phyloP scores from a whole-genome alignment of 2,113 vertebrate genomes.

The Sterna hirundo region DNA sequence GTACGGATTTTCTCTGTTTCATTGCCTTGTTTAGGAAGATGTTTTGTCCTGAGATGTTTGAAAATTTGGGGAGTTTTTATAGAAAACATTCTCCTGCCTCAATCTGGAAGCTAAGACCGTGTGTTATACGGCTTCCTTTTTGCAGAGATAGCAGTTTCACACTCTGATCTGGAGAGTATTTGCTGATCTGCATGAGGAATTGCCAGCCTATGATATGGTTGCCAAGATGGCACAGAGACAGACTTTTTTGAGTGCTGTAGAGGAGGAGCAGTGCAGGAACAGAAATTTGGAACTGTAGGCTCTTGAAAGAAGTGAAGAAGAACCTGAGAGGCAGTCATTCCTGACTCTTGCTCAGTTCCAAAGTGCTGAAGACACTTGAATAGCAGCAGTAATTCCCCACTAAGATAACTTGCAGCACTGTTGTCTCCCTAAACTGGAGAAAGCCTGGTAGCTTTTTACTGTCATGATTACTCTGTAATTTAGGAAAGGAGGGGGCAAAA shows the following conservation, averaged over 20 bases:
- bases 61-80: background rate
- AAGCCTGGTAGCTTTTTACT: background rate
- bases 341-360: background rate
- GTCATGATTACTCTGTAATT: background rate
- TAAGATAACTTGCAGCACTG: background rate
- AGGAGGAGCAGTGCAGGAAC: background rate
- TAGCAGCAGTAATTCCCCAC: background rate
- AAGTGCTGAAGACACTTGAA: background rate
- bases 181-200: background rate
- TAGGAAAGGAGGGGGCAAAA: background rate
- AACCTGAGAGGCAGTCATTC: background rate
- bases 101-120: background rate
- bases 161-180: background rate
- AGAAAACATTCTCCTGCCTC: background rate
- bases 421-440: background rate
- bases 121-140: background rate
- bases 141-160: background rate
- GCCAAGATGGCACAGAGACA: constrained; percentile 8
- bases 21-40: background rate
- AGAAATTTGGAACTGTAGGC: background rate
- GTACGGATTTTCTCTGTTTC: constrained; percentile 64
- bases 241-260: background rate
- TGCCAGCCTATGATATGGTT: background rate
- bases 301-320: background rate
- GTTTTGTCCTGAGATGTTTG: background rate